Base-by-base conservation (phyloP, 2,113 vertebrate species). In the Tinamus guttatus region DNA sequence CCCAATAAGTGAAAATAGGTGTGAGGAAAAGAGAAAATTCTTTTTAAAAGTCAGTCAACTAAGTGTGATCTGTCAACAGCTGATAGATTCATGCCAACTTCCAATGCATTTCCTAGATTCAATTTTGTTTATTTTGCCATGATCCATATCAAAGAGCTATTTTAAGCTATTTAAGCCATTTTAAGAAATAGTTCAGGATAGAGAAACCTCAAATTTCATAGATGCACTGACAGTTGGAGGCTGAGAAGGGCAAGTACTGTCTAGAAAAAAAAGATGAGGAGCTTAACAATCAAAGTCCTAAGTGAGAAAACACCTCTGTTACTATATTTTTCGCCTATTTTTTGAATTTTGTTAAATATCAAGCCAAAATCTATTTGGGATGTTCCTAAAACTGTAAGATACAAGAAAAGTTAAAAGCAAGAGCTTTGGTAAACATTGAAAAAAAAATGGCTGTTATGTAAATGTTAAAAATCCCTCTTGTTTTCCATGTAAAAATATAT, bases 51-150 rank as follows among this genome's bases (percentile, higher is more conserved):
- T 59, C 79, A 93, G 27, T 6, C 67, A 73, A 30, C 20, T 76
- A 80, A 89, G 85, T 58, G 45, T 69, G 70, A 62, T 70, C 59
- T 77, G 40, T 74, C 79, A 91, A 56, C 13, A 74, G n/a, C n/a
- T 67, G 67, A 77, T 14, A 54, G 67, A 54, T 73, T 73, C 62
- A 79, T 54, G 82, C 21, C 49, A 89, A 63, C 38, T 21, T 74
- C 59, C 32, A 27, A 19, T 67, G 24, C 30, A 83, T 81, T 91
- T 81, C 28, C 69, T 77, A 15, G 52, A 85, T 18, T 80, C 43
- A 87, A 5, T 89, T 91, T 67, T 81, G 32, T 84, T 90, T 76
- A 52, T 89, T 94, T 93, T 85, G 3, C 76, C 32, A 80, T 30
- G 24, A 89, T 67, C 59, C 65, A 19, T n/a, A 80, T 34, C 43